These are phyloP conservation scores for Ibycter americanus DNA, from an alignment of 2,797 vertebrate species.

Conservation along the genomic window DNA sequence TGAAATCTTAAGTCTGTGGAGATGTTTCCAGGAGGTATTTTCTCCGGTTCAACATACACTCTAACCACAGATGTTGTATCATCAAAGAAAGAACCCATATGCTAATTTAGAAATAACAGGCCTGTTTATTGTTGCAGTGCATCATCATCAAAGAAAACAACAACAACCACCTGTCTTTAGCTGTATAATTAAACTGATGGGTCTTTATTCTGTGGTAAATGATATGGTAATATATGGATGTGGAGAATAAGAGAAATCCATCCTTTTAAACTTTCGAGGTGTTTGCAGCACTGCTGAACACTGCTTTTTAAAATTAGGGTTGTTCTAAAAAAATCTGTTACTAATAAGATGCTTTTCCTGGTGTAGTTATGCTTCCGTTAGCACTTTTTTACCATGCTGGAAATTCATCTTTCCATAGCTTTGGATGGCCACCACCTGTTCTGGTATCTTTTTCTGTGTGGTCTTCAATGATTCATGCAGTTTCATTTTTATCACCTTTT, in stretches of 20 bases:
- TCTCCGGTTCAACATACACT: slow-evolving; percentile 15
- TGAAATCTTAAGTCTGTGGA: slow-evolving; percentile 44
- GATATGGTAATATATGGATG: slow-evolving; percentile 50
- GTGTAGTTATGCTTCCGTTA: neutral
- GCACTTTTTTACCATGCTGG: neutral
- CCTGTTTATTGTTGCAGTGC: slow-evolving; percentile 60
- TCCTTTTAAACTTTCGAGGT: slow-evolving; percentile 5
- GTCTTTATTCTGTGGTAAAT: slow-evolving; percentile 59
- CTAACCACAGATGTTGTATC: slow-evolving; percentile 64
- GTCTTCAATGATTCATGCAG: neutral
- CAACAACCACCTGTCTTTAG: slow-evolving; percentile 68
- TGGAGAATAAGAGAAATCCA: neutral
- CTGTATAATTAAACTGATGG: slow-evolving; percentile 44
- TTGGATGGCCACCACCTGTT: neutral
- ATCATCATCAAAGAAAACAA: slow-evolving; percentile 72
- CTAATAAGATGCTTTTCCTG: neutral
- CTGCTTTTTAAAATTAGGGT: neutral
- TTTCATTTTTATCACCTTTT: neutral
- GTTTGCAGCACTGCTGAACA: neutral
- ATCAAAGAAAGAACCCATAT: slow-evolving; percentile 64
- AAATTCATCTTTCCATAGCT: neutral
- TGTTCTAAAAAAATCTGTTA: neutral
- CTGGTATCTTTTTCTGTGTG: neutral
- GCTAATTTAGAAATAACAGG: slow-evolving; percentile 60
- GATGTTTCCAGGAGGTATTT: slow-evolving; percentile 52